Percentiles rank a stretch among this genome's conserved stretches.
Evolutionary conservation across 1,140 invertebrate species (phyloP).

Genomic region (Dreissena rostriformis): DNA sequence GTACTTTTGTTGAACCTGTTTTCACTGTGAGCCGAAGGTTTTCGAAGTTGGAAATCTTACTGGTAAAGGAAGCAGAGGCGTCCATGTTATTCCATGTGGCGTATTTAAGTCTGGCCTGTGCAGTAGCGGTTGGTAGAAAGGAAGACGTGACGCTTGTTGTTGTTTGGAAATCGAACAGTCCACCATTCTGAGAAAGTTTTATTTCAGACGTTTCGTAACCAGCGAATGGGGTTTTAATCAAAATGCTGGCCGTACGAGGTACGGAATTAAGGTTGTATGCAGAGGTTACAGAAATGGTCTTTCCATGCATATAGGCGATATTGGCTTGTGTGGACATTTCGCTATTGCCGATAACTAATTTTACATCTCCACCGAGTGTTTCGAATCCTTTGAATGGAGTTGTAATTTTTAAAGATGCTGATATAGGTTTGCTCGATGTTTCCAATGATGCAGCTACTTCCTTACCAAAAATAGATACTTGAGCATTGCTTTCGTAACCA

Average conservation of each 20-base stretch:
- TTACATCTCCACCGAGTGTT: constrained; percentile 11
- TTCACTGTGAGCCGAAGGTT: constrained; percentile 13
- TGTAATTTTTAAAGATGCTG: neutral
- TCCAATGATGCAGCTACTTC: constrained; percentile 9
- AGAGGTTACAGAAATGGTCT: constrained; percentile 16
- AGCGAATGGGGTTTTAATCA: constrained; percentile 19
- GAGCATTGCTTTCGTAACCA: constrained; percentile 32
- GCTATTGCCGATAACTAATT: neutral
- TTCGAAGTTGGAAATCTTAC: constrained; percentile 29
- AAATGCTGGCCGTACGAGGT: neutral
- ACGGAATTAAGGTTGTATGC: neutral
- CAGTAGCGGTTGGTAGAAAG: neutral
- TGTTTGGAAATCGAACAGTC: constrained; percentile 18
- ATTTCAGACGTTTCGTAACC: constrained; percentile 25
- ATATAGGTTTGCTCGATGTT: constrained; percentile 1
- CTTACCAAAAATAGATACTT: constrained; percentile 33
- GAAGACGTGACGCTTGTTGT: neutral
- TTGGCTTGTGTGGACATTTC: constrained; percentile 10
- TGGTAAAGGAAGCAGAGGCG: constrained; percentile 8
- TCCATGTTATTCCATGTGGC: constrained; percentile 16
- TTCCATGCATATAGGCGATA: constrained; percentile 19
- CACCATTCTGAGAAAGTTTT: neutral
- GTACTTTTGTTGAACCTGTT: neutral
- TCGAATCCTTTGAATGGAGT: constrained; percentile 33
- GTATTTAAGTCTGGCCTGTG: constrained; percentile 13